Base-by-base conservation (phyloP, 2,113 vertebrate species). In the Hirundichthys speculiger region DNA sequence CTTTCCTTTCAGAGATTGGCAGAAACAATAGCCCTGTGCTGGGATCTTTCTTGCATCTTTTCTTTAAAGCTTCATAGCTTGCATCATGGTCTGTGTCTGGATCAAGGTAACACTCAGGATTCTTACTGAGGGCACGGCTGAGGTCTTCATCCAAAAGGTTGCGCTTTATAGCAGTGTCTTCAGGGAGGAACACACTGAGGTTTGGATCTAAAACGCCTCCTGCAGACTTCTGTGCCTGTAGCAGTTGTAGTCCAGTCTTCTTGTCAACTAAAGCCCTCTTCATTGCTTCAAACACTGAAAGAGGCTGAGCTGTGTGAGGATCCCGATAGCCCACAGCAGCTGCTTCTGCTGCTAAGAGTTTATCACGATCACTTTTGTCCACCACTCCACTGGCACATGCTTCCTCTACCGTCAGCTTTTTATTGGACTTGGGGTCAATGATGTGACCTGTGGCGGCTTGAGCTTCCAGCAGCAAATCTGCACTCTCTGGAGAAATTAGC, bases 201-300 rank as follows among this genome's bases (percentile, higher is more conserved):
- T 93, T 89, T 0, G 97, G 95, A 84, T 98, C 97, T 66, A 98
- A 90, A 22, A 98, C 92, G 3, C 97, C 97, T 65, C 97, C 97
- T 0, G 91, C 92, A 14, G 95, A 94, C 41, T 97, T 84, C 85
- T 99, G 97, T 18, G 96, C 96, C 84, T 96, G 96, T 48, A 98
- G 84, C 14, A 97, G 83, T 19, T 95, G 95, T 65, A 98, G 76
- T 8, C 93, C 94, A 0, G 89, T 94, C 60, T 94, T 92, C 48
- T 86, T 86, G 4, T 95, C 92, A 47, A 98, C 87, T 25, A 95
- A 12, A 45, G 94, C 95, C 79, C 95, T 98, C 80, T 93, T 96
- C 80, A 95, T 94, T 22, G 96, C 96, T 85, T 96, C 94, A 55
- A 93, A 92, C 3, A 95, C 92, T 0, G 94, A 93, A 1, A 98